Conservation (phyloP, 2,888 invertebrate species). For the Cactoblastis cactorum region DNA sequence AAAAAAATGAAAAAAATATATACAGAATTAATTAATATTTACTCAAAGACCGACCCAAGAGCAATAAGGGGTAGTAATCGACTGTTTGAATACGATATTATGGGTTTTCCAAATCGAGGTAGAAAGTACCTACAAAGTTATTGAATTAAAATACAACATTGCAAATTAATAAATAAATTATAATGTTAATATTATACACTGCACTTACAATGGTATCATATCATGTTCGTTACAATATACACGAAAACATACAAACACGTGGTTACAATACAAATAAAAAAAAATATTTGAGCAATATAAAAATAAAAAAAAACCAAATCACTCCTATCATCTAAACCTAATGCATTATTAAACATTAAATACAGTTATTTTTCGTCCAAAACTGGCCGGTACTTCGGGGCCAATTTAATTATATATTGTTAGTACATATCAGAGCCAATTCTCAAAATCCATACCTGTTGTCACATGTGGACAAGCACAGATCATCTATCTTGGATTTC, state of each 20-base stretch:
- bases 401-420: neutral
- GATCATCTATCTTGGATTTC: too few species aligned
- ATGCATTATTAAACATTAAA: constrained; percentile 39
- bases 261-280: constrained; percentile 57
- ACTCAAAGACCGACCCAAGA: too few species aligned
- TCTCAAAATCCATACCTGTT: neutral
- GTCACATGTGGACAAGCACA: too few species aligned
- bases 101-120: too few species aligned
- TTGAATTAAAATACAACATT: constrained; percentile 37
- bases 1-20: too few species aligned
- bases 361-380: constrained; percentile 24
- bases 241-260: constrained; percentile 68
- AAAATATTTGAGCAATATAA: constrained; percentile 75
- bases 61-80: too few species aligned
- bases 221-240: constrained; percentile 69
- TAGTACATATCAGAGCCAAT: neutral
- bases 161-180: constrained; percentile 80
- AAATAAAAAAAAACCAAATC: constrained; percentile 73
- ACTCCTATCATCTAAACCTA: constrained; percentile 56
- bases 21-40: too few species aligned
- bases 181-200: constrained; percentile 76
- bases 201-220: constrained; percentile 69
- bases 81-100: too few species aligned
- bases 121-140: too few species aligned
- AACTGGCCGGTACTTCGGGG: constrained; percentile 1